These are phyloP conservation scores for Pyrgilauda ruficollis DNA, from an alignment of 2,113 vertebrate species.

Conservation along the genomic window DNA sequence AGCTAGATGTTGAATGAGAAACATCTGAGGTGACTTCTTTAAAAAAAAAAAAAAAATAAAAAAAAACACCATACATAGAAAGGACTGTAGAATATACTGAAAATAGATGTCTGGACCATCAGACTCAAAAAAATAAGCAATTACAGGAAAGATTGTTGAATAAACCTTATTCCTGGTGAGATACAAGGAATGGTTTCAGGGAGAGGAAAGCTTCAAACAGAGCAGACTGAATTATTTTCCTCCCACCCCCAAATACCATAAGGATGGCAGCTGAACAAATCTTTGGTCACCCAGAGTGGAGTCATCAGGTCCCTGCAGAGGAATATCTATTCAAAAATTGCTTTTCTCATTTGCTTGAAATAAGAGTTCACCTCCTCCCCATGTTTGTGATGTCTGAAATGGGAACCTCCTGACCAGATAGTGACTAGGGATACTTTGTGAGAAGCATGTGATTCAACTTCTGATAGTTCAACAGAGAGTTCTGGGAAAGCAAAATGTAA, in stretches of 20 bases:
- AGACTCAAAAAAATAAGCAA: not conserved
- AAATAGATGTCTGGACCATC: not conserved
- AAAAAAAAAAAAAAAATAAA: not conserved
- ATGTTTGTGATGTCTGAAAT: not conserved
- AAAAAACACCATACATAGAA: not conserved
- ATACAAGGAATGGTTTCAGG: not conserved
- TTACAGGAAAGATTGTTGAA: not conserved
- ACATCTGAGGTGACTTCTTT: not conserved
- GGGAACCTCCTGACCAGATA: not conserved
- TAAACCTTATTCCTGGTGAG: not conserved
- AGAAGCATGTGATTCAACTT: not conserved
- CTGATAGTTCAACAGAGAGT: not conserved
- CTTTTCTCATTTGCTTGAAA: not conserved
- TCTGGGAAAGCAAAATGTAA: not conserved
- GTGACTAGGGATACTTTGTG: not conserved
- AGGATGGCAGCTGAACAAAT: not conserved
- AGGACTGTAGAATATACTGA: not conserved
- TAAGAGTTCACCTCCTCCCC: not conserved
- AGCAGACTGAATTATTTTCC: not conserved
- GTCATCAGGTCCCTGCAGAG: not conserved
- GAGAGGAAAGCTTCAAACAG: not conserved
- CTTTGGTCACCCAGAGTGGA: not conserved
- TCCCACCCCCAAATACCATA: not conserved
- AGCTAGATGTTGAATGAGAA: not conserved
- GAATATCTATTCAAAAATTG: not conserved